These are phyloP conservation scores for Aptenodytes forsteri DNA, from an alignment of 2,113 vertebrate genomes.

Conservation along the genomic window DNA sequence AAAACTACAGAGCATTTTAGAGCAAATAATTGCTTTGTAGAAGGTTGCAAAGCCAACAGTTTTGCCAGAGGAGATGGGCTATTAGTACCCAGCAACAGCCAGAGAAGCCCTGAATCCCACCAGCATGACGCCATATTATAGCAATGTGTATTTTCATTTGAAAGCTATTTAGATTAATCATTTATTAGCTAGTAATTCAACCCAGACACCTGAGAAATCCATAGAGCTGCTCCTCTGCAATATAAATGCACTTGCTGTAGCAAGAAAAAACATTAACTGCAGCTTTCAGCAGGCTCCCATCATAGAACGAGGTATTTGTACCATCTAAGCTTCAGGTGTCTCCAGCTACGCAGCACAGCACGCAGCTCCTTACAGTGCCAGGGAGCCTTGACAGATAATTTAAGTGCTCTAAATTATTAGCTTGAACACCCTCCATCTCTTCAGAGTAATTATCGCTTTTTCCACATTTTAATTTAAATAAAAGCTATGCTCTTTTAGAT, in stretches of 20 bases:
- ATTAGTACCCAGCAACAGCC: background rate
- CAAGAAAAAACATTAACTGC: background rate
- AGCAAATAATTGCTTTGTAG: background rate
- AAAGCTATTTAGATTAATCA: background rate
- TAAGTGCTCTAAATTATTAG: background rate
- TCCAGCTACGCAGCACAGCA: background rate
- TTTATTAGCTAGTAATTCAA: constrained; percentile 41
- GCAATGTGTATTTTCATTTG: background rate
- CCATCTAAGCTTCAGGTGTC: background rate
- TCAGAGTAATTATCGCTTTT: background rate
- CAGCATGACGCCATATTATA: background rate
- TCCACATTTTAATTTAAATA: background rate
- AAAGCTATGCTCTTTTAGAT: background rate
- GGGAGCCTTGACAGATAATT: background rate
- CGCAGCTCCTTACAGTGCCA: background rate
- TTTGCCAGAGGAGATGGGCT: background rate
- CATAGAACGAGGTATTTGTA: background rate
- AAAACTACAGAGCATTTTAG: background rate
- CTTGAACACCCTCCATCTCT: background rate
- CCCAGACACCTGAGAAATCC: constrained; percentile 8
- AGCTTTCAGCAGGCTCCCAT: background rate
- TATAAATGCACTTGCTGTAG: background rate
- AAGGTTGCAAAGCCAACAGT: background rate
- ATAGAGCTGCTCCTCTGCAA: background rate
- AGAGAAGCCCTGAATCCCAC: background rate